Percentiles rank a stretch among this genome's conserved stretches.
phyloP scores from a whole-genome alignment of 2,797 vertebrate genomes.

The Triplophysa bombifrons region DNA sequence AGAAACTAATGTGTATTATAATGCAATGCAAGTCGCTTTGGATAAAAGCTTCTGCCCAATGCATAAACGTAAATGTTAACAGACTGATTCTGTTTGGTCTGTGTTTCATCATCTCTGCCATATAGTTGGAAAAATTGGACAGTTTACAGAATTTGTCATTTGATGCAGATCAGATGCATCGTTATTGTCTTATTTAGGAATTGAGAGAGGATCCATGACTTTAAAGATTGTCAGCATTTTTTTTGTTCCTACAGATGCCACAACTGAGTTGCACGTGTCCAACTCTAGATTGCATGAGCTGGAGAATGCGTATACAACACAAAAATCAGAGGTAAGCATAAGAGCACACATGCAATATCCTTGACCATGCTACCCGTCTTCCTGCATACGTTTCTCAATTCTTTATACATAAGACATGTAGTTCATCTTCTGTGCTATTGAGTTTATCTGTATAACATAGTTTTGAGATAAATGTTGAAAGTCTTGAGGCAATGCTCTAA shows the following conservation, averaged over 20 bases:
- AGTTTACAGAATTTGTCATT: not conserved
- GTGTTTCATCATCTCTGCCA: not conserved
- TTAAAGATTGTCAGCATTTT: conserved; percentile 1
- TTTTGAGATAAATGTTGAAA: not conserved
- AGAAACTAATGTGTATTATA: too few species aligned
- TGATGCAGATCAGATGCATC: not conserved
- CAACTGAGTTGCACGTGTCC: conserved; percentile 84
- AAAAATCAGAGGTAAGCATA: conserved; percentile 86
- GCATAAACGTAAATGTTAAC: too few species aligned
- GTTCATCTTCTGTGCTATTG: too few species aligned
- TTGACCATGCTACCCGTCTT: not conserved
- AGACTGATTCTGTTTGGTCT: not conserved
- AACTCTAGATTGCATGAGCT: conserved; percentile 83
- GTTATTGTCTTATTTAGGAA: not conserved
- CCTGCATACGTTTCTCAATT: not conserved
- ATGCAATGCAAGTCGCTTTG: too few species aligned
- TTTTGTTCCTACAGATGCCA: conserved; percentile 72
- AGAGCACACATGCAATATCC: not conserved
- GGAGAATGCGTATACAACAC: conserved; percentile 79
- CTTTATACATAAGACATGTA: not conserved
- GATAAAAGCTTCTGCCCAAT: too few species aligned
- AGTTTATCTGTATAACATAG: too few species aligned
- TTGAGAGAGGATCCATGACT: not conserved
- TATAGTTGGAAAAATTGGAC: not conserved
- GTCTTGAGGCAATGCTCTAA: not conserved